phyloP scores from a whole-genome alignment of 2,888 invertebrate genomes.

The Ophioninae sp. region DNA sequence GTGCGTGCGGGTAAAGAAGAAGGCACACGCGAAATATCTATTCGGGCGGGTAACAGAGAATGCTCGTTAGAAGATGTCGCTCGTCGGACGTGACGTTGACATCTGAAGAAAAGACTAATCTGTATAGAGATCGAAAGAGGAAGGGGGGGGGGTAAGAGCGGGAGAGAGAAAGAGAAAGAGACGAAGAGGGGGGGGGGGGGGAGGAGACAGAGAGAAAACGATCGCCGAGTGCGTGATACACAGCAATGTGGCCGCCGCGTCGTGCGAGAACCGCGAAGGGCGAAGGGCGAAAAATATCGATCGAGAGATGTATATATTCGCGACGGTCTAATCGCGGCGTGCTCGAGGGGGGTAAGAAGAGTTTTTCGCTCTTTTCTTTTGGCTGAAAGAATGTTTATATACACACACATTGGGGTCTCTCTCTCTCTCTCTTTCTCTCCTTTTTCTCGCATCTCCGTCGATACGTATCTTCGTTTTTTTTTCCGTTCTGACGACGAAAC shows the following conservation, averaged over 20 bases:
- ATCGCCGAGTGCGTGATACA: not conserved
- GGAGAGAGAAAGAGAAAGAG: not conserved
- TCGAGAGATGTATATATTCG: conserved; percentile 17
- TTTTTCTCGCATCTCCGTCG: not conserved
- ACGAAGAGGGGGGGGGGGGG: not conserved
- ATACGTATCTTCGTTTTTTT: conserved; percentile 18
- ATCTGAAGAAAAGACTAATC: too few species aligned
- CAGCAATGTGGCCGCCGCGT: not conserved
- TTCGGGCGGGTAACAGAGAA: not conserved
- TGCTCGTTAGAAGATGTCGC: too few species aligned
- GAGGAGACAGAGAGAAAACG: too few species aligned
- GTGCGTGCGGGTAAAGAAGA: not conserved
- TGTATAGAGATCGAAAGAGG: too few species aligned
- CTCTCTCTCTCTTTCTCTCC: conserved; percentile 13
- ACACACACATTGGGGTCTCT: not conserved
- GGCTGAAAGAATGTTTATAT: conserved; percentile 24
- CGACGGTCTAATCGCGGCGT: conserved; percentile 37
- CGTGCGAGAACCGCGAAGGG: too few species aligned
- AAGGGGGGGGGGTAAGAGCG: too few species aligned
- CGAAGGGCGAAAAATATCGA: conserved; percentile 59
- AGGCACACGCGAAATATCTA: not conserved
- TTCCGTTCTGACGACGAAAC: not conserved
- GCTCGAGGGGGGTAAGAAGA: not conserved
- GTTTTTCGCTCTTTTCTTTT: conserved; percentile 25
- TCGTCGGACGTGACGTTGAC: too few species aligned